These are phyloP conservation scores for Sanderia malayensis DNA, from an alignment of 30 jellyfish, hydroid and myxozoan species.

Conservation along the genomic window DNA sequence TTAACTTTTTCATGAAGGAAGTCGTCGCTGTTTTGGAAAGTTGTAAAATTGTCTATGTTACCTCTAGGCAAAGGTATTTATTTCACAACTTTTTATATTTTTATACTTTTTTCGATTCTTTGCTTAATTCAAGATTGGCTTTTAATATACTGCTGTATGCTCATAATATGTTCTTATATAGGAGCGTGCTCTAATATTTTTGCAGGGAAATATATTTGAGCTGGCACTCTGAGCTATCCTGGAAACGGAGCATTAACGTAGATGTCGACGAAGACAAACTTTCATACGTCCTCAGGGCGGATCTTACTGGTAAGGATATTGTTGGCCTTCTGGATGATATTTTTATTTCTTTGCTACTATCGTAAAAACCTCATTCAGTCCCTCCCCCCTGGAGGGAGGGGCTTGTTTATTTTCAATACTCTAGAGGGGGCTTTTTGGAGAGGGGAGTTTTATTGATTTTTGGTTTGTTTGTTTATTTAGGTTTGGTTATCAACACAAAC, in stretches of 20 bases:
- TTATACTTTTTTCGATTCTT: no score
- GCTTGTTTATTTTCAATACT: no score
- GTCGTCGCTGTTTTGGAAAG: slow-evolving; percentile 25
- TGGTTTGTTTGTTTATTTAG: no score
- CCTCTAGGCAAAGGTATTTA: slow-evolving; percentile 26
- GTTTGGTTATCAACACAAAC: slow-evolving; percentile 34
- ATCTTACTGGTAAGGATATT: slow-evolving; percentile 47
- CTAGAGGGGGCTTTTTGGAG: no score
- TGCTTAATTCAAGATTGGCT: no score
- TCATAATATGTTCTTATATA: neutral
- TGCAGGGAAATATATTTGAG: slow-evolving; percentile 45
- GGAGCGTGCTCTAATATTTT: neutral
- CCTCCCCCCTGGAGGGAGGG: no score
- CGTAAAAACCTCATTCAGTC: no score
- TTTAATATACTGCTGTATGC: neutral
- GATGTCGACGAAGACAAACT: neutral
- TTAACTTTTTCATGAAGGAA: slow-evolving; percentile 2
- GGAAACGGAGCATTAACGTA: slow-evolving; percentile 22
- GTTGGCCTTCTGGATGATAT: no score
- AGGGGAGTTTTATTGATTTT: no score
- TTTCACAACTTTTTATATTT: neutral
- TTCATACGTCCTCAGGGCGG: slow-evolving; percentile 31
- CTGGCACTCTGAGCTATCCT: slow-evolving; percentile 54
- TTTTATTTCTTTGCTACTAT: no score
- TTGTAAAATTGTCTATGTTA: slow-evolving; percentile 41